phyloP scores from a whole-genome alignment of 1,140 invertebrate genomes.

The Brachionus angularis region DNA sequence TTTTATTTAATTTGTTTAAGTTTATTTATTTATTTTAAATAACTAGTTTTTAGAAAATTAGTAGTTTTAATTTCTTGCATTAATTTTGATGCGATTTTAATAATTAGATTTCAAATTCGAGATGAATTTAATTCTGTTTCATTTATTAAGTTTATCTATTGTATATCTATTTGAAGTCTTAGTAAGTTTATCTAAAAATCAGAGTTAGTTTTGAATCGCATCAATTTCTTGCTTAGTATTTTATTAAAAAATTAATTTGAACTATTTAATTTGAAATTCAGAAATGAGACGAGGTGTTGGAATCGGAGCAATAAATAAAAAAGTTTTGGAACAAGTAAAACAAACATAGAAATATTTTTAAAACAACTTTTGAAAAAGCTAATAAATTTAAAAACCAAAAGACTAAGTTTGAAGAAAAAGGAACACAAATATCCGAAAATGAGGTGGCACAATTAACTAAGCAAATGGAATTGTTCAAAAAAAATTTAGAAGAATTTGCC shows the following conservation, averaged over 20 bases:
- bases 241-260: not conserved
- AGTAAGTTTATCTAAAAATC: too few species aligned
- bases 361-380: not conserved
- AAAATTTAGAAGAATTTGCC: slow-evolving; percentile 92
- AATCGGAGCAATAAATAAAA: slow-evolving; percentile 40
- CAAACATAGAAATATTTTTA: not conserved
- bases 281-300: slow-evolving; percentile 25
- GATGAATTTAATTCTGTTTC: not conserved
- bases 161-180: too few species aligned
- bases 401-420: slow-evolving; percentile 41
- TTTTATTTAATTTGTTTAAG: not conserved
- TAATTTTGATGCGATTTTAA: not conserved
- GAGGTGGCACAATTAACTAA: slow-evolving; percentile 70
- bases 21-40: not conserved
- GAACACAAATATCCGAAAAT: slow-evolving; percentile 6
- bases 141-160: too few species aligned
- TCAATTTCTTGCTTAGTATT: not conserved
- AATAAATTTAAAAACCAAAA: not conserved
- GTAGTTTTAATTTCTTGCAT: not conserved
- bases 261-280: not conserved
- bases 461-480: slow-evolving; percentile 85
- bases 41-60: not conserved
- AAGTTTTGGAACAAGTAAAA: slow-evolving; percentile 18
- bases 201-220: too few species aligned
- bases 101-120: not conserved